These are phyloP conservation scores for Eriocheir sinensis DNA, from an alignment of 1,140 invertebrate species.

Conservation along the genomic window DNA sequence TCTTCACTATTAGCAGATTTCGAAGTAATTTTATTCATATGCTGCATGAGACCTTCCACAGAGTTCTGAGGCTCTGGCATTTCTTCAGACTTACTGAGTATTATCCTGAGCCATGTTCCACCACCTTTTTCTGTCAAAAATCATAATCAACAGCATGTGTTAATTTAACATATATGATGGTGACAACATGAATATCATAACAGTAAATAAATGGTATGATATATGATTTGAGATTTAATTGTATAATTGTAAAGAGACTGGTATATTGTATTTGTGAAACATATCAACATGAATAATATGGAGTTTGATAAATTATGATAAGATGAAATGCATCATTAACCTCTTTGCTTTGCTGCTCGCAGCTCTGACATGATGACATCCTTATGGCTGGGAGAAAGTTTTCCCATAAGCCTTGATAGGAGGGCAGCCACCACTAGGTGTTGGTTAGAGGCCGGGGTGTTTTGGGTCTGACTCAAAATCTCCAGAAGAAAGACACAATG, in stretches of 20 bases:
- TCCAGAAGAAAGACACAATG: conserved; percentile 48
- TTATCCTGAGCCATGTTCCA: neutral
- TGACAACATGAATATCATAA: no score
- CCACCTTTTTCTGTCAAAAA: neutral
- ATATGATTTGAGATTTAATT: no score
- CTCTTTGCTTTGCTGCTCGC: neutral
- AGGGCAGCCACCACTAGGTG: conserved; percentile 40
- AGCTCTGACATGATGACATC: conserved; percentile 13
- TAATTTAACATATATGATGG: no score
- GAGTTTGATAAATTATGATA: no score
- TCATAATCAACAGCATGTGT: no score
- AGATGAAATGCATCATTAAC: neutral
- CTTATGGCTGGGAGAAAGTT: conserved; percentile 42
- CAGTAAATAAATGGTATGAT: no score
- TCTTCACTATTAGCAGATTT: neutral
- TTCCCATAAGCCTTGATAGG: conserved; percentile 43
- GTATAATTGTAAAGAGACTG: no score
- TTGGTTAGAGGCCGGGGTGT: conserved; percentile 33
- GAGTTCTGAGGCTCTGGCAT: neutral
- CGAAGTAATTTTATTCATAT: neutral
- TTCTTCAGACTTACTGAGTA: neutral
- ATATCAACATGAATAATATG: no score
- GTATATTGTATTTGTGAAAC: no score
- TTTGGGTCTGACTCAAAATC: neutral
- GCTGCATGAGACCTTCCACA: neutral